Percentiles rank a stretch among this genome's conserved stretches.
These are phyloP conservation scores for Dryas iulia DNA, from an alignment of 1,140 invertebrate genomes.

Conservation along the genomic window DNA sequence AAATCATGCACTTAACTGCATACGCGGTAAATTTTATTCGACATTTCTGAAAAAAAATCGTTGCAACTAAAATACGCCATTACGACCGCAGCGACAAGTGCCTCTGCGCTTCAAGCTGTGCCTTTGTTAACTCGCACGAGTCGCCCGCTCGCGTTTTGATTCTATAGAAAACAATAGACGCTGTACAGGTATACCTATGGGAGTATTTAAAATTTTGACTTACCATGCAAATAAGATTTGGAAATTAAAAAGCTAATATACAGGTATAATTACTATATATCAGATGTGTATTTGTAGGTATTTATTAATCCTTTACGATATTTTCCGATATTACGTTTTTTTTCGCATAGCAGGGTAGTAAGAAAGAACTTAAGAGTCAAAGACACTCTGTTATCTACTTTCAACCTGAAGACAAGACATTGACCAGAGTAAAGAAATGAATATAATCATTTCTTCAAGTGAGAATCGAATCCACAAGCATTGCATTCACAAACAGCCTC, in stretches of 20 bases:
- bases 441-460: too few relatives aligned
- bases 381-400: too few relatives aligned
- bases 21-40: not conserved
- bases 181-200: not conserved
- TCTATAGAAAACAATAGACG: not conserved
- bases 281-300: too few relatives aligned
- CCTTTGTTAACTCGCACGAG: not conserved
- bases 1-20: not conserved
- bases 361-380: too few relatives aligned
- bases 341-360: too few relatives aligned
- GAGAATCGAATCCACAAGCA: too few relatives aligned
- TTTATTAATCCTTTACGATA: too few relatives aligned
- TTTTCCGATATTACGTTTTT: too few relatives aligned
- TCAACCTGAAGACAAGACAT: too few relatives aligned
- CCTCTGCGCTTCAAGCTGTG: not conserved
- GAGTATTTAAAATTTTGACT: not conserved
- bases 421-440: too few relatives aligned
- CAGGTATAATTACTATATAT: too few relatives aligned
- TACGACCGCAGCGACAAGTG: slow-evolving; percentile 2
- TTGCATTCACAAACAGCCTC: too few relatives aligned
- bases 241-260: not conserved
- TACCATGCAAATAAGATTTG: not conserved
- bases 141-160: not conserved
- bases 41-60: not conserved
- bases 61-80: not conserved